Percentiles rank a stretch among this genome's conserved stretches.
Conservation (phyloP, 2,113 vertebrate species). For the Ariopsis seemanni region DNA sequence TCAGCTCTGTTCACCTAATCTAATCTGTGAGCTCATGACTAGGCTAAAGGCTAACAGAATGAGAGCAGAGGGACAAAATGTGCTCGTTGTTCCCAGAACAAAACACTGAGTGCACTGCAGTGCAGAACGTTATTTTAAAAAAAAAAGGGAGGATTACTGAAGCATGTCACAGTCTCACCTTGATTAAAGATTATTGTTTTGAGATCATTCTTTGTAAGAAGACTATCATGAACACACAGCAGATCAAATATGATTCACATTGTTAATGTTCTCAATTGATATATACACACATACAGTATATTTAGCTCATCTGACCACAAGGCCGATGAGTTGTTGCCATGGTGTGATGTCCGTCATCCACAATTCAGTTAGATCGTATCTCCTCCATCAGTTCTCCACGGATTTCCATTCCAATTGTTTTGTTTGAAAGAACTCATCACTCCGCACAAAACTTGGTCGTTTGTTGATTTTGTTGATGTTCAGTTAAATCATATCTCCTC, state of each 20-base stretch:
- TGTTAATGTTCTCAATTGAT: background rate
- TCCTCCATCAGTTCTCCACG: no score
- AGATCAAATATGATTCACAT: background rate
- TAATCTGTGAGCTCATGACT: slow-evolving; percentile 33
- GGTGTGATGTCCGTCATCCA: no score
- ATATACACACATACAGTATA: background rate
- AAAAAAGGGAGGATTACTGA: background rate
- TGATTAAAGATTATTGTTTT: background rate
- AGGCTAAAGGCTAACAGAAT: slow-evolving; percentile 5
- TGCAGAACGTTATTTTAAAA: background rate
- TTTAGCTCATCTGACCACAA: no score
- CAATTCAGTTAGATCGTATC: no score
- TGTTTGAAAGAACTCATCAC: no score
- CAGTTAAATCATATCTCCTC: no score
- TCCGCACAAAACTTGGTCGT: no score
- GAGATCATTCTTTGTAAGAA: background rate
- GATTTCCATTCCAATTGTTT: no score
- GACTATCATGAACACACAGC: background rate
- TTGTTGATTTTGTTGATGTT: no score
- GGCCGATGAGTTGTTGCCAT: no score
- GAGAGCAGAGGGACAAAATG: slow-evolving; percentile 18
- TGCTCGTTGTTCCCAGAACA: slow-evolving; percentile 20
- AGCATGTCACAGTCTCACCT: background rate
- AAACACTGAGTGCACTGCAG: background rate
- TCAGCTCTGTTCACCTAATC: background rate